A percentile compares a stretch with the other conserved stretches of the same genome.
These are phyloP conservation scores for Acanthopleura granulata DNA, from an alignment of 2,888 invertebrate species.

Conservation along the genomic window DNA sequence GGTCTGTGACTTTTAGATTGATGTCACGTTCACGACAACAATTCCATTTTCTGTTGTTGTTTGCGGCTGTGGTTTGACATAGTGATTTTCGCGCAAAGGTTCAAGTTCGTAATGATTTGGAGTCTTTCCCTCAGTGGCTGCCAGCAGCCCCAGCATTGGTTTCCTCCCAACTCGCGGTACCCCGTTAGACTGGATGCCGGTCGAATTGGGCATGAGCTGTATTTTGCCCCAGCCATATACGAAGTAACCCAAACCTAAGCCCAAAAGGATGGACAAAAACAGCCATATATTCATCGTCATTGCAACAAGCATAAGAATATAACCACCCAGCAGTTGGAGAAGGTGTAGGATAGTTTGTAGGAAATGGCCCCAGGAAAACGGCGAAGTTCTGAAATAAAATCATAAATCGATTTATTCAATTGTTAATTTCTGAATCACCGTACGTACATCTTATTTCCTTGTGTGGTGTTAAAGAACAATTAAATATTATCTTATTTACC, in stretches of 20 bases:
- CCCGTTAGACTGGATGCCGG: background rate
- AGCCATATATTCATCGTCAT: conserved; percentile 17
- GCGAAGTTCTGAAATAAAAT: conserved; percentile 8
- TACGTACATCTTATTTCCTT: too few relatives aligned
- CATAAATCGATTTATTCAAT: background rate
- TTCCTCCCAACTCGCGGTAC: background rate
- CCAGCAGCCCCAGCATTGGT: background rate
- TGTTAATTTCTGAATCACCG: background rate
- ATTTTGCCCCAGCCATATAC: conserved; percentile 12
- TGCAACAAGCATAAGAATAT: conserved; percentile 4
- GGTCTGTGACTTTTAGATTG: conserved; percentile 4
- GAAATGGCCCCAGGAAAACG: conserved; percentile 3
- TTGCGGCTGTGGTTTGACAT: background rate
- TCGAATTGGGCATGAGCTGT: background rate
- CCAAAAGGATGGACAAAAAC: conserved; percentile 12
- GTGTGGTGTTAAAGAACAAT: too few relatives aligned
- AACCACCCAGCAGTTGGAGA: conserved; percentile 3
- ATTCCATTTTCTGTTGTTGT: background rate
- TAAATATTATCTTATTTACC: too few relatives aligned
- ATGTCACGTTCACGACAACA: conserved; percentile 10
- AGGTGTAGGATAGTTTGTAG: conserved; percentile 11
- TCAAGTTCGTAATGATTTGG: conserved; percentile 4
- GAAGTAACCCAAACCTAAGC: conserved; percentile 3
- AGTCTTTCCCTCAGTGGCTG: conserved; percentile 7
- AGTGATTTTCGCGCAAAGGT: conserved; percentile 8